phyloP scores from a whole-genome alignment of 2,797 vertebrate species.

The Caiman crocodilus region DNA sequence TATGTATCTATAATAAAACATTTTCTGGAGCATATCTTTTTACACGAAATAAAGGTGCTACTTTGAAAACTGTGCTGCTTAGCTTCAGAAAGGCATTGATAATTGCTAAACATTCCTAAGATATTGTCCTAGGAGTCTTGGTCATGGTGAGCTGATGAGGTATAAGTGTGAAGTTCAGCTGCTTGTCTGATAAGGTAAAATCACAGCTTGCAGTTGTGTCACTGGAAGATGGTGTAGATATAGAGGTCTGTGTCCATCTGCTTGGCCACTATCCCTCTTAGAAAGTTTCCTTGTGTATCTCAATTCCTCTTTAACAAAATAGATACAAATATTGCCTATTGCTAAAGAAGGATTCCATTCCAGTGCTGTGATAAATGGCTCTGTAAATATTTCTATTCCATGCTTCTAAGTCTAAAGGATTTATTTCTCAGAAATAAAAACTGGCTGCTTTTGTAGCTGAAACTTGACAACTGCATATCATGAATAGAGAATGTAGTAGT shows the following conservation, averaged over 20 bases:
- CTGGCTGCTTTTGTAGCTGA: background rate
- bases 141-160: background rate
- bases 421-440: background rate
- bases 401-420: background rate
- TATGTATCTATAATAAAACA: background rate
- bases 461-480: background rate
- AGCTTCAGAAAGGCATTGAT: background rate
- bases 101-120: background rate
- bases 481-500: background rate
- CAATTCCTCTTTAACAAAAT: background rate
- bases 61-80: background rate
- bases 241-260: background rate
- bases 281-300: background rate
- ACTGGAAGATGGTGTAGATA: background rate
- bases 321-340: background rate
- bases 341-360: background rate
- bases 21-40: background rate
- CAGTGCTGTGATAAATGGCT: background rate
- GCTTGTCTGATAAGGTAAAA: background rate
- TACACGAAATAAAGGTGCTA: background rate
- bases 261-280: background rate
- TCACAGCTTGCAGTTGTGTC: fast-evolving
- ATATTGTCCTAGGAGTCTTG: background rate
- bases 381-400: background rate
- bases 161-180: background rate